Conservation (phyloP, 1,140 invertebrate species). For the Phymorhynchus buccinoides region DNA sequence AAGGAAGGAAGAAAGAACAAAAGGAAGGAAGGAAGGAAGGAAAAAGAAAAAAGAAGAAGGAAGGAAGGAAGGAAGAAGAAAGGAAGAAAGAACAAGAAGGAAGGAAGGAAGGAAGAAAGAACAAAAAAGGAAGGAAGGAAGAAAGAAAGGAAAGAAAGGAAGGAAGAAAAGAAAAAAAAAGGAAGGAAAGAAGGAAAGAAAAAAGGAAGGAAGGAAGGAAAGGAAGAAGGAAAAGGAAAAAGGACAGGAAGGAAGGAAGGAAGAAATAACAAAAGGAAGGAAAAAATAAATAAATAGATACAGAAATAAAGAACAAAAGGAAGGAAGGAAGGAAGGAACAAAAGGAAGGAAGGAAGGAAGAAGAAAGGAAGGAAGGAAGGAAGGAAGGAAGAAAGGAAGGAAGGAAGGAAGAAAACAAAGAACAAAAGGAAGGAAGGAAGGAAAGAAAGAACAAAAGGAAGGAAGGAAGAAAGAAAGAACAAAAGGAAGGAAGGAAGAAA, state of each 20-base stretch:
- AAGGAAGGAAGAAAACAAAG: neutral
- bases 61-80: slow-evolving; percentile 27
- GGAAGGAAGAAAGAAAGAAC: neutral
- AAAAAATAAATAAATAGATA: neutral
- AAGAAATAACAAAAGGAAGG: no score
- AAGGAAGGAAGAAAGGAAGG: neutral
- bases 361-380: neutral
- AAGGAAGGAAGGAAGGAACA: slow-evolving; percentile 9
- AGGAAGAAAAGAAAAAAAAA: neutral
- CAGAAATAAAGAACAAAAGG: neutral
- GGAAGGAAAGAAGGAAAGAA: neutral
- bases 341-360: neutral
- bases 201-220: no score
- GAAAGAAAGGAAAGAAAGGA: neutral
- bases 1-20: slow-evolving; percentile 26
- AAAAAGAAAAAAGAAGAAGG: slow-evolving; percentile 38
- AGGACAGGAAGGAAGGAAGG: no score
- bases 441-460: neutral
- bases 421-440: neutral
- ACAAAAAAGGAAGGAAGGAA: neutral
- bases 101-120: slow-evolving; percentile 17
- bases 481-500: neutral
- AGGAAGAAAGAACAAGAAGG: slow-evolving; percentile 22
- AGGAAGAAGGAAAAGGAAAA: no score
- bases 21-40: slow-evolving; percentile 34